Base-by-base conservation (phyloP, 1,140 invertebrate species). In the Pogonus chalceus region DNA sequence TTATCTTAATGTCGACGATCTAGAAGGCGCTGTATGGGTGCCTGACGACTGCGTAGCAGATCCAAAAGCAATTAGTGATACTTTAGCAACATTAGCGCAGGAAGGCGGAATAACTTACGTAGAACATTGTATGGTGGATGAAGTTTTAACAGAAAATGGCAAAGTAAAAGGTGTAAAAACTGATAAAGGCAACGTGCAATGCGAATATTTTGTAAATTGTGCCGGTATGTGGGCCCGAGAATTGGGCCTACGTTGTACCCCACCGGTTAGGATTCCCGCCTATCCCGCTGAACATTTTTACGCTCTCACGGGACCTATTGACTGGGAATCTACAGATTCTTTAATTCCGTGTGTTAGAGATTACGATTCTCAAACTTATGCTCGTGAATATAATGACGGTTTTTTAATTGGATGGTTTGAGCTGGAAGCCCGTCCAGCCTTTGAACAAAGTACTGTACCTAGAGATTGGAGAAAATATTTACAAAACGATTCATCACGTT, bases 121-220 rank as follows among this genome's bases (percentile, higher is more conserved):
- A 48, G 82, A 85, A 65, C 69, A 81, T 51, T 82, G 82, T 55
- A 62, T 65, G 35, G 74, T 87, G 10, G 54, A 77, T 26, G 66
- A 75, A 63, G 76, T 88, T 23, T 56, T 73, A 1, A 83, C 81
- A 10, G 70, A 80, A 60, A 78, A 83, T 61, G 67, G 70, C 18
- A 66, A 67, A 53, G 79, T 87, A 1, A 69, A 75, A 49, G 74
- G 69, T 50, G 79, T 86, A 1, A 71, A 77, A 52, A 87, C 84
- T 2, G 72, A 72, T 52, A 60, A 67, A 57, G 85, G 85, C 49
- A 69, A 63, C 26, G 76, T 87, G 39, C 59, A 74, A 18, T 87
- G 84, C 69, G 80, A 87, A 71, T 82, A 81, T 67, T 85, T 88
- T 65, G 75, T 87, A 4, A 86, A 87, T 66, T 83, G 82, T 69